Percentiles rank a stretch among this genome's conserved stretches.
Conservation (phyloP, 2,888 invertebrate genomes). For the Dusona sp. region DNA sequence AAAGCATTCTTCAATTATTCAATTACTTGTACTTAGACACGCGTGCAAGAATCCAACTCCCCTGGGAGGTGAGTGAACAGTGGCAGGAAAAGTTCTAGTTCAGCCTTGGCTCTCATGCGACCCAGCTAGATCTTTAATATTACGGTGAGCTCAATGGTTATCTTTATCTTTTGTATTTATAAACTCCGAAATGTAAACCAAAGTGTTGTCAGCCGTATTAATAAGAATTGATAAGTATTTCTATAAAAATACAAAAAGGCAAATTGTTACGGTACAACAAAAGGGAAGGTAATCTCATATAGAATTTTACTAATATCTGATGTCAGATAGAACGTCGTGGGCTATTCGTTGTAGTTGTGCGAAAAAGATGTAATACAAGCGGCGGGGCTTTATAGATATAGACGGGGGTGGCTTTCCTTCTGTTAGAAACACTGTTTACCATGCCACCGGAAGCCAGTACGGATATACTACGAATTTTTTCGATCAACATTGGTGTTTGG, state of each 20-base stretch:
- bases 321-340: background rate
- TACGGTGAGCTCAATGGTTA: background rate
- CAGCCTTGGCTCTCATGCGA: background rate
- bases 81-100: slow-evolving; percentile 17
- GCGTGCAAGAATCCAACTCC: slow-evolving; percentile 65
- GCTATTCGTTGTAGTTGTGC: background rate
- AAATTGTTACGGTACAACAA: background rate
- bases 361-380: slow-evolving; percentile 39
- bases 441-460: slow-evolving; percentile 66
- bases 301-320: slow-evolving; percentile 14
- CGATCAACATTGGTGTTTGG: slow-evolving; percentile 19
- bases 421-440: slow-evolving; percentile 53
- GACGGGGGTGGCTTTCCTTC: slow-evolving; percentile 47
- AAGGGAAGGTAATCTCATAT: background rate
- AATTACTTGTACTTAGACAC: slow-evolving; percentile 76
- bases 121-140: background rate
- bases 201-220: background rate
- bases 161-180: background rate
- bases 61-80: slow-evolving; percentile 37
- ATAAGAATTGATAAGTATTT: background rate
- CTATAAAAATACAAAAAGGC: too few relatives aligned
- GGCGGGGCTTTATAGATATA: slow-evolving; percentile 13
- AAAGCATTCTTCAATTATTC: slow-evolving; percentile 81
- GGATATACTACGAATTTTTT: slow-evolving; percentile 49
- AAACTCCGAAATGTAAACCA: background rate